Conservation (phyloP, 2,797 vertebrate genomes). For the Sebastes oblongus region DNA sequence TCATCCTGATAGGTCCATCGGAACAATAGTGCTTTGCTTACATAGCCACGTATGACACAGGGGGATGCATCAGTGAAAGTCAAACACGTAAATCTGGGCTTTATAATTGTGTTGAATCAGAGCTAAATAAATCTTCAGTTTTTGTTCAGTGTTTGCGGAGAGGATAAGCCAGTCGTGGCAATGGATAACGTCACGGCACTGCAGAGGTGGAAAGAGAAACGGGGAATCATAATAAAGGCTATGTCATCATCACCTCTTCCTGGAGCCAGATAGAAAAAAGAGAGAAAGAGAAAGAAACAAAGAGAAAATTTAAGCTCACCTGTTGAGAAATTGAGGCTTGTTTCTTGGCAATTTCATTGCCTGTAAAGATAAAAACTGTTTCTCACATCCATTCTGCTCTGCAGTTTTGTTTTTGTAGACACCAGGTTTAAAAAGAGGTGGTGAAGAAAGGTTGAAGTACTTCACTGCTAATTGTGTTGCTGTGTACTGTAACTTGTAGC, state of each 20-base stretch:
- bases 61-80: neutral
- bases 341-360: constrained; percentile 15
- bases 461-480: neutral
- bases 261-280: neutral
- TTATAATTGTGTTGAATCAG: constrained; percentile 8
- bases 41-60: neutral
- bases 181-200: neutral
- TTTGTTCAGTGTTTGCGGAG: neutral
- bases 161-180: constrained; percentile 5
- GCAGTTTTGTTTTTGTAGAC: neutral
- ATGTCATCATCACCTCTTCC: constrained; percentile 12
- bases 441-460: neutral
- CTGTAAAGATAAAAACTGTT: constrained; percentile 11
- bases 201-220: neutral
- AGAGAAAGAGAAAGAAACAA: neutral
- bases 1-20: neutral
- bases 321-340: neutral
- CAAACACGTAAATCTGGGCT: neutral
- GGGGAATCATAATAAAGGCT: neutral
- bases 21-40: neutral
- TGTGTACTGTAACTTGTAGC: neutral
- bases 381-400: constrained; percentile 1
- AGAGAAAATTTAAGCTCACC: neutral
- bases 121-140: constrained; percentile 12
- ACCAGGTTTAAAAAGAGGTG: neutral